Conservation (phyloP, 2,113 vertebrate genomes). For the Corapipo altera region DNA sequence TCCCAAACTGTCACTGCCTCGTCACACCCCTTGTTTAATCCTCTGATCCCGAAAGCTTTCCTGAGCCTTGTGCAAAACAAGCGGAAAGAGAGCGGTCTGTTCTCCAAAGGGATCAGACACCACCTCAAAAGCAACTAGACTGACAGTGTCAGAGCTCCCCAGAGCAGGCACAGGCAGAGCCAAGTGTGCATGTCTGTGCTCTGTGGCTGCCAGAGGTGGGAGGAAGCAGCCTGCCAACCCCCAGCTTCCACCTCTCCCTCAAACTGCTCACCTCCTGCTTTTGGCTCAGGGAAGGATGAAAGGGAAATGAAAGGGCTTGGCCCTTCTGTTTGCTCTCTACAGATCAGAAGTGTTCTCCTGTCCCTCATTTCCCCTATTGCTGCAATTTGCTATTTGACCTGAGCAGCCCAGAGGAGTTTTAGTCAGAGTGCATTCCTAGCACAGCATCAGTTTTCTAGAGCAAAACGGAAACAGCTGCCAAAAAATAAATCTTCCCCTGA, state of each 20-base stretch:
- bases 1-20: slow-evolving; percentile 19
- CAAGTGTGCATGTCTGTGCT: background rate
- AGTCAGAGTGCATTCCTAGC: slow-evolving; percentile 38
- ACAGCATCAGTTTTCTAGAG: slow-evolving; percentile 36
- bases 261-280: background rate
- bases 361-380: background rate
- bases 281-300: background rate
- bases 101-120: background rate
- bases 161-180: background rate
- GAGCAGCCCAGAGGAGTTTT: slow-evolving; percentile 21
- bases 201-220: background rate
- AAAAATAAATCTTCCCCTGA: slow-evolving; percentile 30
- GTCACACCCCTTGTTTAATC: background rate
- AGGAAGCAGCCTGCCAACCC: background rate
- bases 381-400: slow-evolving; percentile 47
- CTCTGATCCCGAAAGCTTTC: slow-evolving; percentile 29
- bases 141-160: background rate
- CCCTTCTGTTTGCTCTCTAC: background rate
- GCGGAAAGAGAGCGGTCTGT: background rate
- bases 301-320: background rate
- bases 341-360: background rate
- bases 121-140: background rate
- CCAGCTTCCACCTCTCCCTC: background rate
- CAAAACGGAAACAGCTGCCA: slow-evolving; percentile 52
- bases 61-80: background rate